These are phyloP conservation scores for Todus mexicanus DNA, from an alignment of 2,797 vertebrate genomes.

Conservation along the genomic window DNA sequence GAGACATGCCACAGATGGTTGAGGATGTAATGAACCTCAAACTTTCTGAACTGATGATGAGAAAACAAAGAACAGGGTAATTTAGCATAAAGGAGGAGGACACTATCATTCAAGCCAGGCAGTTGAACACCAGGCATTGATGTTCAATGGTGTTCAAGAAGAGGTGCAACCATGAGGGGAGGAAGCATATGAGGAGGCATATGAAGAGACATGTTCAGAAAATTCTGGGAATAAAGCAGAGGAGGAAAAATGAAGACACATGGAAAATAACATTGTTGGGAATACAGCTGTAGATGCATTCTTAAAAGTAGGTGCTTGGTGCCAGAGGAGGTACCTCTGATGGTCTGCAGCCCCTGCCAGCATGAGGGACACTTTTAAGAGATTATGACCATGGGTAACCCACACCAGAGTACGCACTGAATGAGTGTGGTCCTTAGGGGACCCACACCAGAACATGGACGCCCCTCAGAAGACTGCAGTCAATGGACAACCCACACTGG, in stretches of 20 bases:
- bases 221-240: background rate
- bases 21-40: background rate
- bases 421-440: background rate
- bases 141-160: background rate
- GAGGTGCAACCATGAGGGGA: background rate
- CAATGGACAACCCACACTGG: rapidly evolving
- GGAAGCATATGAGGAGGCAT: background rate
- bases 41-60: background rate
- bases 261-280: background rate
- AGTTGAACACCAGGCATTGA: background rate
- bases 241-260: background rate
- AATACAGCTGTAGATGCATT: background rate
- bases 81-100: background rate
- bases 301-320: background rate
- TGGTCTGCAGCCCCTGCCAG: background rate
- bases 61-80: background rate
- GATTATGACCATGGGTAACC: background rate
- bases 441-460: background rate
- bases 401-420: background rate
- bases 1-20: background rate
- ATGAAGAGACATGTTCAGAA: background rate
- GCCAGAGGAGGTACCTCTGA: background rate
- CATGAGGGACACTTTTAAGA: background rate
- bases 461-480: background rate
- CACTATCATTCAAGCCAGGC: background rate